Conservation (phyloP, 1,140 invertebrate species). For the Wiebesia pumilae region DNA sequence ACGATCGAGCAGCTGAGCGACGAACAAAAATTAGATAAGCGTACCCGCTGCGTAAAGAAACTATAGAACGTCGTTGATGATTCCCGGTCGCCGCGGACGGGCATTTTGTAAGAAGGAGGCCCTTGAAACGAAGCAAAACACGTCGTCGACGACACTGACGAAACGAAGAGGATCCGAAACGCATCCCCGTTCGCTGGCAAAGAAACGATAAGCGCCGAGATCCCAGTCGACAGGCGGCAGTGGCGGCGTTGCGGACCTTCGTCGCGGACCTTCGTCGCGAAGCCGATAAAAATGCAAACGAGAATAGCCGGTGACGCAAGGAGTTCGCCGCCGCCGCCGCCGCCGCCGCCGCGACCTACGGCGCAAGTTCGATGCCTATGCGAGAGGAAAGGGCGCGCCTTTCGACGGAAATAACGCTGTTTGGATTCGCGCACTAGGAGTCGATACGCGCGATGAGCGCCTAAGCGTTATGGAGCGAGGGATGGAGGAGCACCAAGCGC, state of each 20-base stretch:
- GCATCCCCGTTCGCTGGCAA: not conserved
- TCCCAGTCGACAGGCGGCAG: not conserved
- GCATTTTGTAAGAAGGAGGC: not conserved
- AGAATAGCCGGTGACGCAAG: conserved; percentile 63
- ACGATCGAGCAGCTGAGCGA: no score
- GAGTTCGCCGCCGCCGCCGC: not conserved
- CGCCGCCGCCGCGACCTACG: not conserved
- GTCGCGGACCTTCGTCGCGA: conserved; percentile 55
- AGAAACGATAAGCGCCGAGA: not conserved
- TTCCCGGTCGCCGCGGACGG: not conserved
- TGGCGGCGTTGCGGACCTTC: conserved; percentile 48
- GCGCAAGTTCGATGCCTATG: not conserved
- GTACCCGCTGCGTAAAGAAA: no score
- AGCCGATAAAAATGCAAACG: conserved; percentile 57
- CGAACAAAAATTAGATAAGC: no score
- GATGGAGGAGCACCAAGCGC: not conserved
- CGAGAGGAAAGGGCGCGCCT: not conserved
- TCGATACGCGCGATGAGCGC: not conserved
- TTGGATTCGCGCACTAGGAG: conserved; percentile 33
- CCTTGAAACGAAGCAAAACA: not conserved
- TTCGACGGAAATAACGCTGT: conserved; percentile 39
- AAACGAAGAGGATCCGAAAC: not conserved
- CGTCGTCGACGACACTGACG: not conserved
- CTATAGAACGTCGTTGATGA: not conserved
- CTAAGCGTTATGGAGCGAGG: not conserved